Evolutionary conservation across 64 coral and sea anemone genomes (phyloP).

Genomic region (Stichodactyla mertensii): DNA sequence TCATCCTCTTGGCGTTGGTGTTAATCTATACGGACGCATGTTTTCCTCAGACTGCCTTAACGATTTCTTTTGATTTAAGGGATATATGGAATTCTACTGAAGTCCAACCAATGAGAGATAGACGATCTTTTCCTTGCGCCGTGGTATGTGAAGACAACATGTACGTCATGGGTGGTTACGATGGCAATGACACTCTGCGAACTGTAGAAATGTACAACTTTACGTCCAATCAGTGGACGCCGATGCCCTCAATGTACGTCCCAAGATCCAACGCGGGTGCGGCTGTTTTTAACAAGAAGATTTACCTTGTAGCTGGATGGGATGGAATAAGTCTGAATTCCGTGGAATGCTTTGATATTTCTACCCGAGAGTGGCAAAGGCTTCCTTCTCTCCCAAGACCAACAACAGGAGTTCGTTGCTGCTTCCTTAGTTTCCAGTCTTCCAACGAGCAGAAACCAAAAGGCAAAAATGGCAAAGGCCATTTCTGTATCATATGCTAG

Average conservation of each 20-base stretch:
- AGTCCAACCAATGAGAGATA: constrained; percentile 89
- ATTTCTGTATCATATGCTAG: constrained; percentile 84
- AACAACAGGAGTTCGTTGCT: constrained; percentile 96
- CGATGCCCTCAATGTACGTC: constrained; percentile 78
- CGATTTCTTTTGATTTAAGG: constrained; percentile 2
- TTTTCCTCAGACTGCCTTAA: neutral
- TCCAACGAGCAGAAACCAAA: constrained; percentile 93
- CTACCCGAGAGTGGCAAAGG: constrained; percentile 82
- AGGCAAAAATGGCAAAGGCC: constrained; percentile 62
- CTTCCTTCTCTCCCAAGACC: constrained; percentile 84
- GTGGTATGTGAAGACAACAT: constrained; percentile 89
- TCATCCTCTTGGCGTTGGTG: too few species aligned
- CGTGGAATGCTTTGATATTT: constrained; percentile 85
- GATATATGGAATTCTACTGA: constrained; percentile 94
- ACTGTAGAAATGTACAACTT: constrained; percentile 89
- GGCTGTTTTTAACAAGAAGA: constrained; percentile 95
- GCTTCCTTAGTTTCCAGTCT: constrained; percentile 87
- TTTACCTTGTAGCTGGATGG: constrained; percentile 93
- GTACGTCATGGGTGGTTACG: constrained; percentile 96
- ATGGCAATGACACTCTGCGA: constrained; percentile 92
- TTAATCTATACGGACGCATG: neutral
- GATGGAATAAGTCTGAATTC: constrained; percentile 95
- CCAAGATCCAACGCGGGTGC: constrained; percentile 95
- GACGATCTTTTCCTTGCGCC: constrained; percentile 90
- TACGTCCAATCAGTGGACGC: constrained; percentile 72